Base-by-base conservation (phyloP, 2,113 vertebrate genomes). In the Lamprologus lemairii region DNA sequence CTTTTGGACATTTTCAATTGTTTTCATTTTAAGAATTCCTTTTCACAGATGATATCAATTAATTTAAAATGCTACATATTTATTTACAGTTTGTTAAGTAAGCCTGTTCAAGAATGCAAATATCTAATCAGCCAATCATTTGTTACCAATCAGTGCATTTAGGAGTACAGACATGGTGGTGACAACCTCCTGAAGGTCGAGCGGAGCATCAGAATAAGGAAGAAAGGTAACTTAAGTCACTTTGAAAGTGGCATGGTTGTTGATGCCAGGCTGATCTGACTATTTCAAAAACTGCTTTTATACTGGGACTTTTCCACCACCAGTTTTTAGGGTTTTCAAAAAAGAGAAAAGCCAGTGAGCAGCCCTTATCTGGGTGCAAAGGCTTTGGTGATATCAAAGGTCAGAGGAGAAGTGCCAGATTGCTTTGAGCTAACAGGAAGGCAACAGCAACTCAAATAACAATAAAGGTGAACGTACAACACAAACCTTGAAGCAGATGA, bases 271-370 rank as follows among this genome's bases (percentile, higher is more conserved):
- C 60, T 7, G 10, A 12, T 65, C 3, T 63, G 0, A 65, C 31
- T 65, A 37, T 37, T 65, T 65, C 1, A 35, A 35, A 65, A 65
- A n/a, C 0, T 65, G 31, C 60, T 63, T 63, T 12, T 63, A 0
- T 63, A n/a, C 31, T 35, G 0, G 0, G 4, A 35, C 58, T 35
- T 35, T 63, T 63, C 31, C 33, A 21, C 33, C 10, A 13, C 33
- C 33, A 37, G 60, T 37, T 65, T 13, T 0, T 12, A 65, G 7
- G 19, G 60, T 5, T 37, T 65, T 37, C 33, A 33, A 0, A 21
- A 0, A 37, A 13, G 33, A 37, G 19, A 65, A 65, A 65, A 65
- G 19, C 4, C 6, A 35, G 4, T 37, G 60, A 65, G 31, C 19
- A 21, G 19, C 19, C 17, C 0, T 35, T 65, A 19, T 65, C 17